These are phyloP conservation scores for Trilocha varians DNA, from an alignment of 2,888 invertebrate species.

Conservation along the genomic window DNA sequence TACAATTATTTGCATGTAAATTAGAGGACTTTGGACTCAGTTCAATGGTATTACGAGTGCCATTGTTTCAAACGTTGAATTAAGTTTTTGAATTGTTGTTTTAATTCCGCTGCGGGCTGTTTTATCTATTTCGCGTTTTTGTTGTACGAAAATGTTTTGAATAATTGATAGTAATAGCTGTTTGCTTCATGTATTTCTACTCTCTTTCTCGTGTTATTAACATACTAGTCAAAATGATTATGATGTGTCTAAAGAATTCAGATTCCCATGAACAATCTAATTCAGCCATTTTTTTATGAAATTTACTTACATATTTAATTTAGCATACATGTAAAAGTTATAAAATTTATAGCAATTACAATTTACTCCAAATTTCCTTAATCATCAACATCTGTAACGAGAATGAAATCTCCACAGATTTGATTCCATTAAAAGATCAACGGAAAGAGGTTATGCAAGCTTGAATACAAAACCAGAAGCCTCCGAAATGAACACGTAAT, in stretches of 20 bases:
- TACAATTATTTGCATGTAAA: slow-evolving; percentile 64
- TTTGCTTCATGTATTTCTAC: not conserved
- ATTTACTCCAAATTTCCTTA: too few relatives aligned
- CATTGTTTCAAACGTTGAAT: slow-evolving; percentile 6
- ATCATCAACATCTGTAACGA: too few relatives aligned
- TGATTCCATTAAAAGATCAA: not conserved
- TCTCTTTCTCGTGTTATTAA: not conserved
- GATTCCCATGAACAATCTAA: too few relatives aligned
- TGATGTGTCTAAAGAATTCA: too few relatives aligned
- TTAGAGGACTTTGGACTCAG: slow-evolving; percentile 39
- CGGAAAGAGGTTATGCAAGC: not conserved
- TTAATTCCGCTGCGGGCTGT: not conserved
- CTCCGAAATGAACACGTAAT: not conserved
- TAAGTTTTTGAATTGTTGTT: slow-evolving; percentile 1
- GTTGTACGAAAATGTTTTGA: not conserved
- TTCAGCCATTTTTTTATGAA: too few relatives aligned
- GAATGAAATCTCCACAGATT: too few relatives aligned
- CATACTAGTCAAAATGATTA: too few relatives aligned
- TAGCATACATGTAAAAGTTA: too few relatives aligned
- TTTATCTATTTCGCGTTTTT: not conserved
- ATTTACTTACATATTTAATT: too few relatives aligned
- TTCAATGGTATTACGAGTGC: slow-evolving; percentile 22
- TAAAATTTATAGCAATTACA: too few relatives aligned
- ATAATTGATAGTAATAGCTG: not conserved
- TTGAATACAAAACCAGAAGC: not conserved